Evolutionary conservation across 2,797 vertebrate species (phyloP), one percentile per base, ranked within the genome.

Genomic region (Synanceia verrucosa): DNA sequence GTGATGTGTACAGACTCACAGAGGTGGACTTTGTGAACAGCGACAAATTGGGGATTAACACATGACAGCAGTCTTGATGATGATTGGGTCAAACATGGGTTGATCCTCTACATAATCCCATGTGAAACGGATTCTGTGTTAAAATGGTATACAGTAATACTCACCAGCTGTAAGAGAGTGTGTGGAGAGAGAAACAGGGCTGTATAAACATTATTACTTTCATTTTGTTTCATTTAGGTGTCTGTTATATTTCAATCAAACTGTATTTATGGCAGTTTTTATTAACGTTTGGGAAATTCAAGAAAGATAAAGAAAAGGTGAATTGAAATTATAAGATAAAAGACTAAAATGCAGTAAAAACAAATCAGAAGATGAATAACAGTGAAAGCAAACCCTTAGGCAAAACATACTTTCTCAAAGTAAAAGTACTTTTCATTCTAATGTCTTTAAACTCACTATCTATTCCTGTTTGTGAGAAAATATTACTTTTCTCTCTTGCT

Each of bases 21-120:
- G 34, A 56, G 67, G 43, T 59, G 21, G 34, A 50, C n/a, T 65
- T 16, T 5, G 16, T 43, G 28, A 77, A 61, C 13, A 5, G 53
- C 8, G 21, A 51, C 23, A 33, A 55, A 0, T 6, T 10, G 34
- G 64, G 70, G 37, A 79, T 87, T 87, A 82, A 65, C 34, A 59
- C 41, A 14, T 73, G 64, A 70, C 60, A 21, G 31, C 48, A 55
- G 58, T 70, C 39, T 53, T 55, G 29, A 70, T 55, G 66, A 65
- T 33, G 66, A 65, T 33, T 55, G 65, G 64, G 73, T 76, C 56
- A 72, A 62, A 66, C 2, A 26, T 4, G 3, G 31, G 19, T 53
- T 82, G 46, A 76, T 67, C 29, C 41, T 56, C 26, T 12, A 56
- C 47, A 21, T 79, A 77, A 77, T 83, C 79, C 44, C 16, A n/a